phyloP scores from a whole-genome alignment of 2,113 vertebrate species.

The Regulus satrapa region DNA sequence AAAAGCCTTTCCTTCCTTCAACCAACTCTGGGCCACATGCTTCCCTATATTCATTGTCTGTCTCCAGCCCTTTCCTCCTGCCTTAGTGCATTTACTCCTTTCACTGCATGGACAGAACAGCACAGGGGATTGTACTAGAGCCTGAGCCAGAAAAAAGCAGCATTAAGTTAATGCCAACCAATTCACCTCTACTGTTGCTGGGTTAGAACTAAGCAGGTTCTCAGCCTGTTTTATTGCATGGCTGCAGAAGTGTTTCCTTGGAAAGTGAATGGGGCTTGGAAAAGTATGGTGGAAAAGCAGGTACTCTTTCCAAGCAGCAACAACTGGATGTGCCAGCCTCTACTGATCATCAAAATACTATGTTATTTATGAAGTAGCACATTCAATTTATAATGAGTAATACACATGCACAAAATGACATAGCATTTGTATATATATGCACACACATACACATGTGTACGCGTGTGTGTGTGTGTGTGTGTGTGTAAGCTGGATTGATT shows the following conservation, averaged over 20 bases:
- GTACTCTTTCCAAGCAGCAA: neutral
- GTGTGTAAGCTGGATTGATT: neutral
- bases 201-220: neutral
- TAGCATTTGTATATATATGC: neutral
- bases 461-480: neutral
- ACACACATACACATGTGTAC: neutral
- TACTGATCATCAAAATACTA: neutral
- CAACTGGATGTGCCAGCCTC: neutral
- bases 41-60: neutral
- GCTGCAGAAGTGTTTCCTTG: neutral
- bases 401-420: neutral
- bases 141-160: neutral
- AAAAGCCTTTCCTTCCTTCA: neutral
- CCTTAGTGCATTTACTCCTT: neutral
- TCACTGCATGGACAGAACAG: neutral
- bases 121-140: neutral
- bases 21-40: rapidly evolving
- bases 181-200: neutral
- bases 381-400: neutral
- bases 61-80: neutral
- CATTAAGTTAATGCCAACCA: neutral
- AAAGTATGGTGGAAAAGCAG: neutral
- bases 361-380: neutral
- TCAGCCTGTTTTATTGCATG: neutral
- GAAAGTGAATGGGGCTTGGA: neutral